Percentiles rank a stretch among this genome's conserved stretches.
These are phyloP conservation scores for Papilio demoleus DNA, from an alignment of 2,888 invertebrate genomes.

Conservation along the genomic window DNA sequence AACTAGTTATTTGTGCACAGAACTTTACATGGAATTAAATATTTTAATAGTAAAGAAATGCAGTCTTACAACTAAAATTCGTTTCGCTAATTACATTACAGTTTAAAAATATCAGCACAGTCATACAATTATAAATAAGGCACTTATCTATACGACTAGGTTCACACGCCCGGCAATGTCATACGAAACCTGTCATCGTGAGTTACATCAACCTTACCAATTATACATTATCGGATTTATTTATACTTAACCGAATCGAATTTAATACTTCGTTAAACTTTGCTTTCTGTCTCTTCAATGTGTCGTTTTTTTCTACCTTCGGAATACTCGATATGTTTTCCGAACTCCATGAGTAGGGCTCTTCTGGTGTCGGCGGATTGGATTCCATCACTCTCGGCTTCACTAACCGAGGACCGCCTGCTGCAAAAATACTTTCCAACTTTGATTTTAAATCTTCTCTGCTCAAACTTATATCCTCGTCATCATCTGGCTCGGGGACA, in stretches of 20 bases:
- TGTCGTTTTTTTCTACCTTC: conserved; percentile 76
- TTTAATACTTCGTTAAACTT: conserved; percentile 74
- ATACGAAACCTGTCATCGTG: conserved; percentile 38
- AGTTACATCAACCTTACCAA: neutral
- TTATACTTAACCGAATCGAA: conserved; percentile 71
- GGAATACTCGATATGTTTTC: conserved; percentile 69
- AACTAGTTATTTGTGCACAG: conserved; percentile 16
- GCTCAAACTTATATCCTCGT: conserved; percentile 54
- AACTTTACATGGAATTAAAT: conserved; percentile 20
- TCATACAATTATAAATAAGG: conserved; percentile 57
- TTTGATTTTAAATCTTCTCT: conserved; percentile 73
- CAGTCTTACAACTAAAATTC: conserved; percentile 41
- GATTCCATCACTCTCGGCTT: conserved; percentile 70
- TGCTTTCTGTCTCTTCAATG: conserved; percentile 72
- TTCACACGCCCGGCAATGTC: conserved; percentile 39
- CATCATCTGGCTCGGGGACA: conserved; percentile 43
- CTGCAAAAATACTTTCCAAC: conserved; percentile 70
- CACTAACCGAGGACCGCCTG: conserved; percentile 64
- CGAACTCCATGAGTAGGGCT: conserved; percentile 62
- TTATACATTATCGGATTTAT: conserved; percentile 69
- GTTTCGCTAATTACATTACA: conserved; percentile 36
- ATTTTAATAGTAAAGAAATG: conserved; percentile 39
- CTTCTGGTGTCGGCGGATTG: conserved; percentile 71
- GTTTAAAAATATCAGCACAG: conserved; percentile 41
- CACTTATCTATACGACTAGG: conserved; percentile 70